Base-by-base conservation (phyloP, 2,797 vertebrate species). In the Gallirallus australis region DNA sequence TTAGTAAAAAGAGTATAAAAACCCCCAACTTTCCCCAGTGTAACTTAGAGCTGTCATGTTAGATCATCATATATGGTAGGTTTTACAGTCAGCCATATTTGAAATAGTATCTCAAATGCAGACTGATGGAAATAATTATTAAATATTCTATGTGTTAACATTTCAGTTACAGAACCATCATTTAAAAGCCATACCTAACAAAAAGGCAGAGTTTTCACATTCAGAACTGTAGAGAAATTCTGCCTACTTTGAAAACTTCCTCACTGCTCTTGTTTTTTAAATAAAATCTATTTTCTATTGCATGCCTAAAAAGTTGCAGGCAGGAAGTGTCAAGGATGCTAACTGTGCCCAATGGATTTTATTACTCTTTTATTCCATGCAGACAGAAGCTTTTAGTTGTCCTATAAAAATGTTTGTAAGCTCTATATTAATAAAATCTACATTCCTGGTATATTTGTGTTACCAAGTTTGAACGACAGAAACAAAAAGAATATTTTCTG, bases 11-110 rank as follows among this genome's bases (percentile, higher is more conserved):
- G 11, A 69, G 2, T 27, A 30, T 2, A 30, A 33, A 31, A 50
- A 1, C 0, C 2, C 33, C 25, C 23, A 53, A 2, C n/a, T 65
- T 77, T 23, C 11, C 31, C 35, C 31, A 9, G 23, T 72, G n/a
- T 50, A 57, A 45, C n/a, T 87, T 64, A 87, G 5, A 66, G 15
- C 33, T 40, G 13, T 45, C 45, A 28, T 8, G 28, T 56, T 40
- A 79, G 48, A 92, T 42, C 28, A 60, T 31, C 35, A 70, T 10
- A n/a, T 23, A 71, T 10, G 19, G 70, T 0, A 71, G n/a, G 71
- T 70, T 75, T 60, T 48, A 53, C 48, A 47, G 73, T 7, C 25
- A 78, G 24, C 25, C 39, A 73, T 6, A 42, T 53, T 31, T 84
- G 11, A 89, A 84, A 90, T 86, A 86, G 50, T 18, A 60, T 45